phyloP scores from a whole-genome alignment of 2,888 invertebrate genomes.

The Andrena praecox region DNA sequence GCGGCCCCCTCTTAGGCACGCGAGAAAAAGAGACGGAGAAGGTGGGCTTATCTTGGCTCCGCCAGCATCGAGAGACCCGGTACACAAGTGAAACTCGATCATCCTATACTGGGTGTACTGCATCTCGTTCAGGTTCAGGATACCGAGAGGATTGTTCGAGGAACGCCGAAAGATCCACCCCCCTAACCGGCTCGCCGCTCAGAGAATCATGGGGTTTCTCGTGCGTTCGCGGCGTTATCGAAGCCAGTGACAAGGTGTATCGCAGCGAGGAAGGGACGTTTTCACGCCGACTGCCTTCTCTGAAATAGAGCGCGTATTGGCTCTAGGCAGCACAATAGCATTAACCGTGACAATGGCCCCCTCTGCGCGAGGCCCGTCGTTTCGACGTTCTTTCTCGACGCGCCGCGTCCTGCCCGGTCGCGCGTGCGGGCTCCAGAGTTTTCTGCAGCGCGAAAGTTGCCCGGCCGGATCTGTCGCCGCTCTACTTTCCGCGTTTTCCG shows the following conservation, averaged over 20 bases:
- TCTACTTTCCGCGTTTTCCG: too few species aligned
- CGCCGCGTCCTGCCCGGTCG: too few species aligned
- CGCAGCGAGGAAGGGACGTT: constrained; percentile 2
- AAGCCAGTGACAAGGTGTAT: constrained; percentile 6
- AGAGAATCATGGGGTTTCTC: background rate
- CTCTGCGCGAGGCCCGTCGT: constrained; percentile 11
- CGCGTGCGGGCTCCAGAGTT: too few species aligned
- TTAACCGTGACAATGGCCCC: constrained; percentile 14
- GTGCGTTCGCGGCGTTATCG: background rate
- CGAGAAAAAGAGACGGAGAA: constrained; percentile 72
- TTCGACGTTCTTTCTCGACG: constrained; percentile 2
- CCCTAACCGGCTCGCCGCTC: background rate
- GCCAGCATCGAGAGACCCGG: constrained; percentile 71
- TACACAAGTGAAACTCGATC: constrained; percentile 74
- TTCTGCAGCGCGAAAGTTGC: too few species aligned
- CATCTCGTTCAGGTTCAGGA: constrained; percentile 36
- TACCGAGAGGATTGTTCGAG: background rate
- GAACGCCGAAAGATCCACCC: background rate
- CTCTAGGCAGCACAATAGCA: constrained; percentile 21
- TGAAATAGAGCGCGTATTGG: background rate
- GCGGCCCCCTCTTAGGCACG: constrained; percentile 54
- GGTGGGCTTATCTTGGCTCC: constrained; percentile 80
- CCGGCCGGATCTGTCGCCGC: too few species aligned
- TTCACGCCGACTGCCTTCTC: constrained; percentile 18
- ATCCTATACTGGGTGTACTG: constrained; percentile 68